Conservation (phyloP, 2,888 invertebrate genomes). For the Ephialtes manifestator region DNA sequence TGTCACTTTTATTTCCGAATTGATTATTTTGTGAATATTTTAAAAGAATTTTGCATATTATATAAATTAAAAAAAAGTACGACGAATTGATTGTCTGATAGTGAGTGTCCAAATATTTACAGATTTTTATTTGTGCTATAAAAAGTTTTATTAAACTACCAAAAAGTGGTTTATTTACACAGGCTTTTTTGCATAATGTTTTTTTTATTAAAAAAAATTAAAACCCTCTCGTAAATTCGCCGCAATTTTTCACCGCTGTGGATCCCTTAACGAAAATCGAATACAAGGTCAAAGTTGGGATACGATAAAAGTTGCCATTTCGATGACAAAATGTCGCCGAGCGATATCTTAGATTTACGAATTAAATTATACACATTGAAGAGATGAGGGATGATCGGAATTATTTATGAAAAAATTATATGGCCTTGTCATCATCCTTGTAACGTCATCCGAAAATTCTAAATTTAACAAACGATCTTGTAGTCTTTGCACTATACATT, state of each 20-base stretch:
- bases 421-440: constrained; percentile 59
- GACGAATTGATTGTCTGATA: too few relatives aligned
- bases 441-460: constrained; percentile 70
- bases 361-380: neutral
- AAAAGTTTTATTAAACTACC: too few relatives aligned
- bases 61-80: too few relatives aligned
- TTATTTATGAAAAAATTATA: neutral
- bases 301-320: neutral
- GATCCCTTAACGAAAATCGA: neutral
- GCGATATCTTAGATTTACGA: neutral
- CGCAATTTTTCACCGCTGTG: constrained; percentile 61
- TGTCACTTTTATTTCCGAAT: too few relatives aligned
- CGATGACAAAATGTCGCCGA: neutral
- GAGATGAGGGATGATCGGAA: neutral
- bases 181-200: too few relatives aligned
- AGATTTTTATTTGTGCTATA: too few relatives aligned
- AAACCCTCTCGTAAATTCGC: constrained; percentile 56
- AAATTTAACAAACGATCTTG: constrained; percentile 78
- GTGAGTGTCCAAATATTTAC: too few relatives aligned
- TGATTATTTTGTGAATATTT: too few relatives aligned
- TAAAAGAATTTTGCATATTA: too few relatives aligned
- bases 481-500: neutral
- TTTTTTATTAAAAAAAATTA: too few relatives aligned
- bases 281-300: neutral
- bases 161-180: too few relatives aligned